These are phyloP conservation scores for Characodon lateralis DNA, from an alignment of 2,797 vertebrate genomes.

Conservation along the genomic window DNA sequence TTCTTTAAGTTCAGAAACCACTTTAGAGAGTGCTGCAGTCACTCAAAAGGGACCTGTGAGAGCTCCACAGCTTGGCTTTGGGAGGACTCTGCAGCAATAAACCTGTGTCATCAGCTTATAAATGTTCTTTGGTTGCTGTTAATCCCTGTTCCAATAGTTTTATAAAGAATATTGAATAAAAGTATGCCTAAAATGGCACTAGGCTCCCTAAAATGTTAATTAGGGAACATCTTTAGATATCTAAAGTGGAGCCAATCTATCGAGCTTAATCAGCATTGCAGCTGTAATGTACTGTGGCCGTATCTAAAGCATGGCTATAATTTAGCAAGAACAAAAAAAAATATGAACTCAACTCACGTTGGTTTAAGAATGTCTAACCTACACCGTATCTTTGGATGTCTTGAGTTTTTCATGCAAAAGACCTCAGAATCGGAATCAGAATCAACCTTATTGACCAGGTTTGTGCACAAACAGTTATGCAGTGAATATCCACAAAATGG, in stretches of 20 bases:
- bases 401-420: neutral
- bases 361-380: neutral
- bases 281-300: too few species aligned
- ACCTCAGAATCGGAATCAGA: too few species aligned
- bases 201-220: neutral
- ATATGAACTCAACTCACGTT: neutral
- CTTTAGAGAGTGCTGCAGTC: neutral
- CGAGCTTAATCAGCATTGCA: too few species aligned
- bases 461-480: slow-evolving; percentile 18
- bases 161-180: neutral
- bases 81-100: neutral
- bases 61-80: neutral
- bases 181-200: neutral
- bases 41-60: too few species aligned
- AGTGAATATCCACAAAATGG: slow-evolving; percentile 38
- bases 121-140: neutral
- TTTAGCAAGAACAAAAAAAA: too few species aligned
- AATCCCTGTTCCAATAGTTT: neutral
- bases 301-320: too few species aligned
- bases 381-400: too few species aligned
- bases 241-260: neutral
- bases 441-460: too few species aligned
- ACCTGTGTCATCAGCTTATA: neutral
- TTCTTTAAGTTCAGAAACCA: neutral
- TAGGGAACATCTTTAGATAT: neutral